These are phyloP conservation scores for Drosophila kuntzei DNA, from an alignment of 2,888 invertebrate genomes.

Conservation along the genomic window DNA sequence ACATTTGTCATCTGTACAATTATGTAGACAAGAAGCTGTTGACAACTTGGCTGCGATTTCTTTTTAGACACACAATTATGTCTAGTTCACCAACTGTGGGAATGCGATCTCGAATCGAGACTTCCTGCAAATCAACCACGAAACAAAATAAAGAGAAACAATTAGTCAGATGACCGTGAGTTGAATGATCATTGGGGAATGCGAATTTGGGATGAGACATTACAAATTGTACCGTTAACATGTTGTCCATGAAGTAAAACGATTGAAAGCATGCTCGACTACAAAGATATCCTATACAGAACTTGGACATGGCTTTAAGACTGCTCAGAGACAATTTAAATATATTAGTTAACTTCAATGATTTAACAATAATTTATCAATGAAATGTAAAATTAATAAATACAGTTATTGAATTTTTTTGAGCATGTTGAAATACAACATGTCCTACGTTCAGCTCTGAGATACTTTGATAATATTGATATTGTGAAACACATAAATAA, in stretches of 20 bases:
- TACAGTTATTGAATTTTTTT: no score
- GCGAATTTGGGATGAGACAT: conserved; percentile 32
- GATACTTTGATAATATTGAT: no score
- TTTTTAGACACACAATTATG: conserved; percentile 16
- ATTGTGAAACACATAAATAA: no score
- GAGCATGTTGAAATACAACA: no score
- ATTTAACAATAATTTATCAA: no score
- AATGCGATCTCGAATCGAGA: not conserved
- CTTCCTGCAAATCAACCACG: conserved; percentile 37
- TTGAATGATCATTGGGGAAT: conserved; percentile 10
- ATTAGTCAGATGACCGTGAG: conserved; percentile 48
- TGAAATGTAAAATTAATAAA: no score
- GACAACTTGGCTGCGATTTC: conserved; percentile 44
- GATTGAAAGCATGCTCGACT: not conserved
- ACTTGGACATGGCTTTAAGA: no score
- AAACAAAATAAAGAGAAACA: conserved; percentile 1
- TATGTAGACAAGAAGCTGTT: conserved; percentile 44
- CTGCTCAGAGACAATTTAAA: not conserved
- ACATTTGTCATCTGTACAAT: conserved; percentile 36
- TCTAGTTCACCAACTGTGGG: not conserved
- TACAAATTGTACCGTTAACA: conserved; percentile 45
- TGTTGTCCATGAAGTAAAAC: conserved; percentile 10
- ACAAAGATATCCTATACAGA: not conserved
- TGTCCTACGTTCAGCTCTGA: no score
- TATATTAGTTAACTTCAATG: no score